These are phyloP conservation scores for Dolichomitus sp. DNA, from an alignment of 2,888 invertebrate genomes.

Conservation along the genomic window DNA sequence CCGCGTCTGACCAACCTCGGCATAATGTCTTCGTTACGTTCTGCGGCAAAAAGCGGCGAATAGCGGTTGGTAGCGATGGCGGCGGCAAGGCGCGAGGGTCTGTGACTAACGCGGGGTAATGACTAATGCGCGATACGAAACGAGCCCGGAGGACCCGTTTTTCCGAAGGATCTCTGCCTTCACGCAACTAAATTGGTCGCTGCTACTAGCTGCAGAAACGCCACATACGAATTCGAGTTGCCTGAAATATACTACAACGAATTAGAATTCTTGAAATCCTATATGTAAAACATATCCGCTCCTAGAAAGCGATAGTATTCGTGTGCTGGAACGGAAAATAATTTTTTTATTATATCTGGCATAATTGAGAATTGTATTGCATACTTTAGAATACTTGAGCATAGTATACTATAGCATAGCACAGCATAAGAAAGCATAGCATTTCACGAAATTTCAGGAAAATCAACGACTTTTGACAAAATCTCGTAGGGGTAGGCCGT, in stretches of 20 bases:
- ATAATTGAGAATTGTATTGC: no score
- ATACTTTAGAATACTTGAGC: no score
- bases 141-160: conserved; percentile 37
- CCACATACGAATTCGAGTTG: not conserved
- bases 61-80: conserved; percentile 27
- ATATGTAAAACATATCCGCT: no score
- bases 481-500: no score
- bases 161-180: conserved; percentile 10
- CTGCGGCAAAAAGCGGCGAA: conserved; percentile 65
- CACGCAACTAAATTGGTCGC: not conserved
- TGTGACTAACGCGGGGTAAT: conserved; percentile 71
- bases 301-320: no score
- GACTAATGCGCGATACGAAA: conserved; percentile 61
- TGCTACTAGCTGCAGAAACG: not conserved
- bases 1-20: conserved; percentile 38
- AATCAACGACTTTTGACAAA: no score
- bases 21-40: conserved; percentile 76
- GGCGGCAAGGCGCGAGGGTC: conserved; percentile 24
- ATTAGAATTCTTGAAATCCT: no score
- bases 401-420: no score
- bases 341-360: no score
- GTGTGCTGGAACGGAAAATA: no score
- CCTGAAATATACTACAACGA: not conserved
- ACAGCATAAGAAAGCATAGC: no score
- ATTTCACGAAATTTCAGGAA: no score